Conservation (phyloP, 2,888 invertebrate genomes). For the Hyposoter didymator region DNA sequence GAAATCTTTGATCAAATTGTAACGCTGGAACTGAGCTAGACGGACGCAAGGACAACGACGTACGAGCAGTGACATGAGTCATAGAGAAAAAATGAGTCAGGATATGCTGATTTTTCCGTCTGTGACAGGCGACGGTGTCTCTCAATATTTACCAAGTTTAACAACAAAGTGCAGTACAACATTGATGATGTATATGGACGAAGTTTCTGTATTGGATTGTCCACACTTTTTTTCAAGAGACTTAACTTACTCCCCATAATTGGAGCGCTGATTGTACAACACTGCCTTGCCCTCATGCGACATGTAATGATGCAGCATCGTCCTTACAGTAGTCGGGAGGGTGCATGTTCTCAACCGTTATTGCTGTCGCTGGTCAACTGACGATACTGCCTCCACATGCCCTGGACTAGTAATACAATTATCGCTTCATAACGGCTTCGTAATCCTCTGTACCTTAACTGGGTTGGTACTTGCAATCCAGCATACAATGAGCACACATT, state of each 20-base stretch:
- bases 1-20: constrained; percentile 62
- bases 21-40: constrained; percentile 35
- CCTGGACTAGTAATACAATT: constrained; percentile 73
- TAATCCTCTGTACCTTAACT: constrained; percentile 70
- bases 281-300: background rate
- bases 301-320: constrained; percentile 16
- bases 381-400: constrained; percentile 53
- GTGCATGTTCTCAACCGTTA: constrained; percentile 24
- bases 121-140: background rate
- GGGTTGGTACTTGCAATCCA: constrained; percentile 20
- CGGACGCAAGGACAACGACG: background rate
- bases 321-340: constrained; percentile 15
- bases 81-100: background rate
- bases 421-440: constrained; percentile 76
- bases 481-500: constrained; percentile 22
- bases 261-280: background rate
- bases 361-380: constrained; percentile 22
- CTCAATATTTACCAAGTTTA: too few relatives aligned
- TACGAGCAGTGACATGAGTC: background rate
- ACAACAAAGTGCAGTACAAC: background rate
- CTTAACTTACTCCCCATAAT: background rate
- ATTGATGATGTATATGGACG: constrained; percentile 11
- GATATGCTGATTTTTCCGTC: background rate
- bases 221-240: background rate
- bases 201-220: background rate